Evolutionary conservation across 2,888 invertebrate species (phyloP).

Genomic region (Margaritifera margaritifera): DNA sequence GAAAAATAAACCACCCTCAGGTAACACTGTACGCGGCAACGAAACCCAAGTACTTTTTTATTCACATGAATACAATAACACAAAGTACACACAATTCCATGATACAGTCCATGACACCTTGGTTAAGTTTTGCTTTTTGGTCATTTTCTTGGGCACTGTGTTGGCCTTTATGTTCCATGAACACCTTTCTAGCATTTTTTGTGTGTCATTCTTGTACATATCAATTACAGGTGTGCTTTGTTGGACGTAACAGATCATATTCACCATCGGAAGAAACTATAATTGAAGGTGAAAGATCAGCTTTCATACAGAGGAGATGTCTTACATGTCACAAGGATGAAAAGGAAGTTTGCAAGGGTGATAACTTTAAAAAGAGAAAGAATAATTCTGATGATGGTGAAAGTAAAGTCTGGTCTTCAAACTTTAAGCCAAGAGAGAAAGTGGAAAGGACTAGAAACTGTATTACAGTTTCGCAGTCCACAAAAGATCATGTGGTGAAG

Average conservation of each 20-base stretch:
- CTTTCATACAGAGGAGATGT: constrained; percentile 48
- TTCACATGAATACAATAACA: no score
- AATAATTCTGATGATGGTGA: constrained; percentile 4
- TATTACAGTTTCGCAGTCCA: constrained; percentile 82
- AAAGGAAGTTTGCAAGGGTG: background rate
- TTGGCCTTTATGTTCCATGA: no score
- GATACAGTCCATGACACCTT: no score
- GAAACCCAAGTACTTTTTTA: no score
- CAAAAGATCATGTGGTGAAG: constrained; percentile 80
- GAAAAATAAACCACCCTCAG: no score
- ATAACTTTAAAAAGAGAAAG: background rate
- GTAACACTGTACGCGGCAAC: no score
- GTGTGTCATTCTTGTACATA: background rate
- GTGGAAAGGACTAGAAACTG: constrained; percentile 88
- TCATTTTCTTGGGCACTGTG: no score
- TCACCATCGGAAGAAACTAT: constrained; percentile 30
- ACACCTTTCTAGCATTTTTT: no score
- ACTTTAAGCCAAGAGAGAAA: constrained; percentile 72
- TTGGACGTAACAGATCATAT: constrained; percentile 60
- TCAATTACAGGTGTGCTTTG: constrained; percentile 62
- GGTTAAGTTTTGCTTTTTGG: no score
- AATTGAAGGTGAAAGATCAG: constrained; percentile 47
- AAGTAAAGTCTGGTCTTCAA: constrained; percentile 44
- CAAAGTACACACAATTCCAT: no score
- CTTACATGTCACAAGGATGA: constrained; percentile 11